Conservation (phyloP, 2,113 vertebrate genomes). For the Erythrocercus mccallii region DNA sequence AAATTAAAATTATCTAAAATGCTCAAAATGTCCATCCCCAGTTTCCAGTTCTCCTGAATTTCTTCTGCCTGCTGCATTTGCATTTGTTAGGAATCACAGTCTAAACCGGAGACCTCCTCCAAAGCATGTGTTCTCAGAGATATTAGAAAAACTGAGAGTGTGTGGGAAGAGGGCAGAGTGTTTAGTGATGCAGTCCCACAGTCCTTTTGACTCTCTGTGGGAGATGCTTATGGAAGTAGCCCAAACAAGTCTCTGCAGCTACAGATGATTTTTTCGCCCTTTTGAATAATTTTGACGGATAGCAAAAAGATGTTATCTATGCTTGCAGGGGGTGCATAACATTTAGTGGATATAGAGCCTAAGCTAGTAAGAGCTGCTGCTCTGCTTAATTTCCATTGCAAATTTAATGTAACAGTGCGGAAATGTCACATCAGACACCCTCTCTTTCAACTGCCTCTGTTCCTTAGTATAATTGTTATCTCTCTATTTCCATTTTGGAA, state of each 20-base stretch:
- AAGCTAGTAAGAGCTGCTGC: background rate
- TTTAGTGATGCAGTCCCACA: background rate
- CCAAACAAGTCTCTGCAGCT: background rate
- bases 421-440: conserved; percentile 6
- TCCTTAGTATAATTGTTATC: background rate
- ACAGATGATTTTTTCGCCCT: background rate
- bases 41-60: background rate
- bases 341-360: background rate
- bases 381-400: conserved; percentile 22
- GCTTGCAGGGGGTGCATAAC: background rate
- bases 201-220: background rate
- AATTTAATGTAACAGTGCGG: background rate
- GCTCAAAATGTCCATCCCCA: fast-evolving
- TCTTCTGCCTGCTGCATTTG: background rate
- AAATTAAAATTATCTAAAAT: background rate
- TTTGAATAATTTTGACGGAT: background rate
- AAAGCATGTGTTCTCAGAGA: background rate
- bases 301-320: background rate
- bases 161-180: background rate
- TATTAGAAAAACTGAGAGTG: background rate
- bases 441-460: background rate
- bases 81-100: background rate
- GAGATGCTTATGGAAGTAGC: background rate
- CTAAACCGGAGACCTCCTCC: background rate
- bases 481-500: background rate